A percentile compares a stretch with the other conserved stretches of the same genome.
Evolutionary conservation across 1,140 invertebrate species (phyloP).

Genomic region (Polypedilum vanderplanki): DNA sequence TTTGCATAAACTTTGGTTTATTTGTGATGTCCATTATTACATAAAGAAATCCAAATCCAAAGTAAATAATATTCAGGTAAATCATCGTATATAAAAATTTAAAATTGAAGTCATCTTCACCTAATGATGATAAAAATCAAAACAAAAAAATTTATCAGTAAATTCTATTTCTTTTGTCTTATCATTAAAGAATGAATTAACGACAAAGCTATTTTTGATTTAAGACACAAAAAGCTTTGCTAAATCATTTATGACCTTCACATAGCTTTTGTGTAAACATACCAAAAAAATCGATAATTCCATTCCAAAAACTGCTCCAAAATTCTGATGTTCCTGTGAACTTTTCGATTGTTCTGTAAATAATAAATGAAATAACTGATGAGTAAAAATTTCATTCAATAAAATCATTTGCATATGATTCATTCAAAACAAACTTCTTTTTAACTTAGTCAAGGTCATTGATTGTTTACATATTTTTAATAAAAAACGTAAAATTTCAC

Average conservation of each 20-base stretch:
- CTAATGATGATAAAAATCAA: constrained; percentile 34
- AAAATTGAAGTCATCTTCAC: constrained; percentile 52
- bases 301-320: not conserved
- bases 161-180: not conserved
- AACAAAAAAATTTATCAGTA: not conserved
- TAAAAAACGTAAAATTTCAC: too few relatives aligned
- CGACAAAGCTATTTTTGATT: too few relatives aligned
- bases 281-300: not conserved
- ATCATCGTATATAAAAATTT: constrained; percentile 55
- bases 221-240: too few relatives aligned
- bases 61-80: constrained; percentile 59
- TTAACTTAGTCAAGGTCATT: not conserved
- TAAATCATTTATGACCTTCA: not conserved
- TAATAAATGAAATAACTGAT: not conserved
- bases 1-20: constrained; percentile 55
- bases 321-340: not conserved
- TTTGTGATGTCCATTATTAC: constrained; percentile 66
- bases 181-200: not conserved
- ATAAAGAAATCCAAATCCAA: constrained; percentile 64
- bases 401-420: not conserved
- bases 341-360: not conserved
- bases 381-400: not conserved
- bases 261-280: not conserved
- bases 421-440: too few relatives aligned
- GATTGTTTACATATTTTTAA: not conserved